phyloP scores from a whole-genome alignment of 2,888 invertebrate species.

The Nephrocerus scutellatus region DNA sequence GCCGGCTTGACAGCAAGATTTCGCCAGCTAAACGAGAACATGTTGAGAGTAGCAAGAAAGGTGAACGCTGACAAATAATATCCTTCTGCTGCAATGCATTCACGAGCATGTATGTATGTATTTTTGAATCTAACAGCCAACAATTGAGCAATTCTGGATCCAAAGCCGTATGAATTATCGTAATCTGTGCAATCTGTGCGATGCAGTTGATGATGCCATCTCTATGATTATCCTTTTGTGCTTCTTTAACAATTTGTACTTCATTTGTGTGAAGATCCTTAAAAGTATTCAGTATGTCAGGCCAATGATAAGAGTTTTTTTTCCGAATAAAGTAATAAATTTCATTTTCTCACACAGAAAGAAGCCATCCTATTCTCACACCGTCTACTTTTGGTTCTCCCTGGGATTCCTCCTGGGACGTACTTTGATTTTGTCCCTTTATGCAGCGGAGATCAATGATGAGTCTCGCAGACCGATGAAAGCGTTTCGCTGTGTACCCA shows the following conservation, averaged over 20 bases:
- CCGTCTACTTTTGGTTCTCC: conserved; percentile 54
- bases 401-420: conserved; percentile 52
- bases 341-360: conserved; percentile 32
- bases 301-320: not conserved
- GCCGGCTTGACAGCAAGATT: conserved; percentile 60
- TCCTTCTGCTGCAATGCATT: too few relatives aligned
- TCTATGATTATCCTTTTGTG: conserved; percentile 51
- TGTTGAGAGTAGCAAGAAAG: conserved; percentile 47
- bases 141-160: conserved; percentile 48
- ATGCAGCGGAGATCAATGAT: conserved; percentile 53
- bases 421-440: conserved; percentile 52
- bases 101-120: too few relatives aligned
- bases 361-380: conserved; percentile 42
- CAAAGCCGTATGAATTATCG: conserved; percentile 51
- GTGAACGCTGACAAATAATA: too few relatives aligned
- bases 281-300: conserved; percentile 48
- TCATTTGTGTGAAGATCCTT: conserved; percentile 54
- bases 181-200: conserved; percentile 49
- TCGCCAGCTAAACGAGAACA: conserved; percentile 53
- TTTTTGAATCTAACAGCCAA: conserved; percentile 30
- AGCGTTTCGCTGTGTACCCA: conserved; percentile 46
- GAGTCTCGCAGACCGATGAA: conserved; percentile 48
- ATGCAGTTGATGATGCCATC: conserved; percentile 49
- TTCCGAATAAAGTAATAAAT: not conserved
- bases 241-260: conserved; percentile 54